Conservation (phyloP, 2,888 invertebrate genomes). For the Rugalucina vietnamica region DNA sequence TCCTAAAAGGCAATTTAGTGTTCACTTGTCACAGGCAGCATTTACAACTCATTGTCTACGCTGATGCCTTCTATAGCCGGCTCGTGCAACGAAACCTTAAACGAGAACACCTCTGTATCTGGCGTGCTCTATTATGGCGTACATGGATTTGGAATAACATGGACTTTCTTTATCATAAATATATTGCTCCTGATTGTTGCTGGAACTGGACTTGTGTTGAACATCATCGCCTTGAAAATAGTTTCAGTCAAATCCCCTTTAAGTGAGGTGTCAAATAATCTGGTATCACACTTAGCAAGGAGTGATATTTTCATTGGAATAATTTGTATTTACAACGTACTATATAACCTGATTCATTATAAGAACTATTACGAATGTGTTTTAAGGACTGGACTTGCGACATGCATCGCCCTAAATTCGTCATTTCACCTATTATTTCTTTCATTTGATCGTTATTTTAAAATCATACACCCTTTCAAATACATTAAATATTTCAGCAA, state of each 20-base stretch:
- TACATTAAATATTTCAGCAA: constrained; percentile 17
- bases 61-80: too few relatives aligned
- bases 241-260: not conserved
- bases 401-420: constrained; percentile 27
- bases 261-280: constrained; percentile 29
- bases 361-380: constrained; percentile 51
- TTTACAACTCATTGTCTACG: too few relatives aligned
- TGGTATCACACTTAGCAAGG: constrained; percentile 31
- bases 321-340: constrained; percentile 27
- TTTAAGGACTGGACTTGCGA: constrained; percentile 19
- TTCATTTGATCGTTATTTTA: constrained; percentile 41
- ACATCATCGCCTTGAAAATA: constrained; percentile 20
- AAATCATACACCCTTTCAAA: constrained; percentile 30
- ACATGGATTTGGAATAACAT: constrained; percentile 41
- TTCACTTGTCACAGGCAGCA: too few relatives aligned
- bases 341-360: constrained; percentile 44
- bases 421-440: constrained; percentile 27
- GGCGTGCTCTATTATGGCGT: constrained; percentile 33
- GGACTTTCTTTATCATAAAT: constrained; percentile 33
- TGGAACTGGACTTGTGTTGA: constrained; percentile 6
- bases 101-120: too few relatives aligned
- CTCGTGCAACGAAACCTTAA: too few relatives aligned
- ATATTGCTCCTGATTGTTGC: not conserved
- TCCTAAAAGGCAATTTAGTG: too few relatives aligned
- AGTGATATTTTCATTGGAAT: constrained; percentile 32